Conservation (phyloP, 2,888 invertebrate species). For the Cheilosia scutellata region DNA sequence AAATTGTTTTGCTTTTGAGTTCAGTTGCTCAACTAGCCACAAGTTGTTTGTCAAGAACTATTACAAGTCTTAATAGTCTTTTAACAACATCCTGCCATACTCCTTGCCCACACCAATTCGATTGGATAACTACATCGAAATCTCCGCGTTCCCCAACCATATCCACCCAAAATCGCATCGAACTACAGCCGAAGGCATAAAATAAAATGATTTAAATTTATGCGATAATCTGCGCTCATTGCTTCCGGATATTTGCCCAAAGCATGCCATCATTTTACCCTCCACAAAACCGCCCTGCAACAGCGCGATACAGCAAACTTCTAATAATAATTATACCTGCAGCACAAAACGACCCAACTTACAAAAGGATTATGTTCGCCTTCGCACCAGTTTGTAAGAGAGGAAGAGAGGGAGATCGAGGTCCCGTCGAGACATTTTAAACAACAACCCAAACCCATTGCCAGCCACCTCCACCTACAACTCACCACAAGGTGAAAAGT, state of each 20-base stretch:
- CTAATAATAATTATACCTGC: slow-evolving; percentile 61
- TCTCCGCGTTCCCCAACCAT: background rate
- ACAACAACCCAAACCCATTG: slow-evolving; percentile 4
- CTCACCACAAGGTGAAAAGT: slow-evolving; percentile 15
- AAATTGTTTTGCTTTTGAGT: no score
- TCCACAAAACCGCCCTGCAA: background rate
- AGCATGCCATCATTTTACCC: slow-evolving; percentile 28
- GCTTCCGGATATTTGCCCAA: slow-evolving; percentile 68
- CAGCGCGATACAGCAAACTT: slow-evolving; percentile 1
- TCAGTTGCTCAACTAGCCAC: no score
- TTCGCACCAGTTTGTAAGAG: slow-evolving; percentile 18
- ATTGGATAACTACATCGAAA: background rate
- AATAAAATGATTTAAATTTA: slow-evolving; percentile 70
- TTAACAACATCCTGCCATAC: no score
- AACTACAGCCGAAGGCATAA: slow-evolving; percentile 38
- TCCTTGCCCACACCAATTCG: no score
- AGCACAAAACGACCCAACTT: slow-evolving; percentile 11
- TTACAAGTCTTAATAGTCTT: no score
- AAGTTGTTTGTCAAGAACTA: no score
- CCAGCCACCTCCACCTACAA: background rate
- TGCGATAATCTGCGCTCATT: slow-evolving; percentile 69
- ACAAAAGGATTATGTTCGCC: slow-evolving; percentile 56
- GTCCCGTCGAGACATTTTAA: slow-evolving; percentile 3
- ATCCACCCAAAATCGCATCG: background rate
- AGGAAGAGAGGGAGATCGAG: background rate